Conservation (phyloP, 2,797 vertebrate genomes). For the Bufotes viridis region DNA sequence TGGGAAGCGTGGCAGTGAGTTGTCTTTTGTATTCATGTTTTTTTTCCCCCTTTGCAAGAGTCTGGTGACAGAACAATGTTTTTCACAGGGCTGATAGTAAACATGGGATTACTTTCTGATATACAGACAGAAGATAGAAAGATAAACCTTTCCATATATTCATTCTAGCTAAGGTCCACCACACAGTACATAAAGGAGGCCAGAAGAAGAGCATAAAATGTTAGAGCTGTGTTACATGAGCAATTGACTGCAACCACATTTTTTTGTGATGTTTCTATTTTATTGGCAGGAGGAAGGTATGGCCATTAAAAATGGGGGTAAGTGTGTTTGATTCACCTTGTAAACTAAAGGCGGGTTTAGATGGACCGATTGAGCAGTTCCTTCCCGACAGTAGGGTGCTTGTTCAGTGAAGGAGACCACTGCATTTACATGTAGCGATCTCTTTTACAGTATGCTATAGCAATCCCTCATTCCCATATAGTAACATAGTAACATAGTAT, state of each 20-base stretch:
- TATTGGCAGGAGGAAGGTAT: neutral
- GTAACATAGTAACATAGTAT: no score
- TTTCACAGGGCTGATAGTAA: constrained; percentile 18
- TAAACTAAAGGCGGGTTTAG: no score
- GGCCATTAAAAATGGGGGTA: neutral
- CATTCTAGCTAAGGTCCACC: neutral
- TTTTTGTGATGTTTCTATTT: neutral
- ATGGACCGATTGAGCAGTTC: no score
- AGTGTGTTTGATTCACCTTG: no score
- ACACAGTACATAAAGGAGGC: neutral
- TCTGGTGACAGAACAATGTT: constrained; percentile 23
- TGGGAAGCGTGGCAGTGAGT: constrained; percentile 39
- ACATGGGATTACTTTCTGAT: constrained; percentile 33
- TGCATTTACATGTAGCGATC: no score
- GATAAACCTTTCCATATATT: constrained; percentile 15
- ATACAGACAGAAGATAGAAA: constrained; percentile 22
- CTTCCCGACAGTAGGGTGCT: no score
- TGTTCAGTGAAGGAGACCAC: no score
- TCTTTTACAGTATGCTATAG: no score
- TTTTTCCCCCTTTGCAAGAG: neutral
- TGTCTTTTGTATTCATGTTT: constrained; percentile 10
- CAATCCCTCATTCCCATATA: no score
- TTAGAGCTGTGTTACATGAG: neutral
- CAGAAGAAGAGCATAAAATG: neutral
- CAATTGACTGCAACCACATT: neutral